Percentiles rank a stretch among this genome's conserved stretches.
Evolutionary conservation across 2,888 invertebrate species (phyloP).

Genomic region (Tenodera sinensis): DNA sequence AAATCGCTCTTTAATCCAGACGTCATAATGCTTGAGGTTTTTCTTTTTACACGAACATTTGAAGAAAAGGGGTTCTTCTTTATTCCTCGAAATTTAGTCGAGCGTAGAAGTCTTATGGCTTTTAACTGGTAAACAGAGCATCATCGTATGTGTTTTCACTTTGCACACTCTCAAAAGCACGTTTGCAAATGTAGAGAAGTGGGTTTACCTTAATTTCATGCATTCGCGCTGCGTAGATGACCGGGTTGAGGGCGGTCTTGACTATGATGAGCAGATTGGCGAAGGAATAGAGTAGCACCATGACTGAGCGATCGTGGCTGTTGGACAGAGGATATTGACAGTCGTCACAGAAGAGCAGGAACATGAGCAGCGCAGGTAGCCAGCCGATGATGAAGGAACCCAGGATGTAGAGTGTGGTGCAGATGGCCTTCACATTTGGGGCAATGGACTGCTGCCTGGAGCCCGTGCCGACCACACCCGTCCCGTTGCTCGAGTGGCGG

Average conservation of each 20-base stretch:
- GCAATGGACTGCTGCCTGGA: slow-evolving; percentile 18
- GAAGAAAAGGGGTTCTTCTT: no score
- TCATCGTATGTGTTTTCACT: no score
- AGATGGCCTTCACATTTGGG: slow-evolving; percentile 49
- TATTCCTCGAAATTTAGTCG: no score
- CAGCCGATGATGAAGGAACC: slow-evolving; percentile 57
- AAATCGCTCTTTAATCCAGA: no score
- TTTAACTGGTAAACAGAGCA: no score
- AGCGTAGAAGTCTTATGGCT: no score
- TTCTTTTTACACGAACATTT: no score
- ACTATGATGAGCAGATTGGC: slow-evolving; percentile 56
- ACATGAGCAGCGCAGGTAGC: slow-evolving; percentile 58
- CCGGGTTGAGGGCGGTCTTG: slow-evolving; percentile 61
- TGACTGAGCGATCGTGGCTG: slow-evolving; percentile 25
- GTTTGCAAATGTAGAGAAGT: neutral
- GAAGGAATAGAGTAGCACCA: slow-evolving; percentile 40
- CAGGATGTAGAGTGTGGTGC: slow-evolving; percentile 60
- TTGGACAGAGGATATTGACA: slow-evolving; percentile 41
- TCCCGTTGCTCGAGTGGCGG: neutral
- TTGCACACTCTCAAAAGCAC: no score
- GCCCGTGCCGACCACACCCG: neutral
- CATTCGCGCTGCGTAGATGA: slow-evolving; percentile 64
- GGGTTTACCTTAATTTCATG: slow-evolving; percentile 56
- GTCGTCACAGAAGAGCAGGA: slow-evolving; percentile 54
- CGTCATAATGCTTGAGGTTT: no score